Evolutionary conservation across 2,113 vertebrate genomes (phyloP), one percentile per base, ranked within the genome.

Genomic region (Leuciscus idus): DNA sequence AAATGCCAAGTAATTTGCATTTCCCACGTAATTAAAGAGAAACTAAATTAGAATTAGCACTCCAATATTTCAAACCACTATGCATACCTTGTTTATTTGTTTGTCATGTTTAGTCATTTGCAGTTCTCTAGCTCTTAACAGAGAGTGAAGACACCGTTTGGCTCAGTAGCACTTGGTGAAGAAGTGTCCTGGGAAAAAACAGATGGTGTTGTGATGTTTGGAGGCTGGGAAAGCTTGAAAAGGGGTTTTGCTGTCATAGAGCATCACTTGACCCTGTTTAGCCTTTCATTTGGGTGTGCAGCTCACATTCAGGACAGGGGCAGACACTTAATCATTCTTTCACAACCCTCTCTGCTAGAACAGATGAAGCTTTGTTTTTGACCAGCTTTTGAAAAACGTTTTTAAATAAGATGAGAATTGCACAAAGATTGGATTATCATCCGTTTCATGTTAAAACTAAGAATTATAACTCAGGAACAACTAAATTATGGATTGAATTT

Each of bases 181-280:
- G 66, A 84, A 72, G 82, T 55, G 62, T 82, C 46, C 62, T 72
- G 82, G 66, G 82, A 59, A 84, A 82, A 83, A 72, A 33, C 82
- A 84, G 50, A 73, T 73, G 50, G 81, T 73, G 66, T 73, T 36
- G 19, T 70, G 28, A 33, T 84, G 66, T 73, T 26, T 12, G 21
- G 33, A 83, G 12, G 23, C 50, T 55, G 46, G 66, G 62, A 83
- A 59, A n/a, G 68, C 66, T 83, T 72, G 62, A 30, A 33, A 82
- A n/a, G 28, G 12, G 62, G 9, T 36, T 82, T 66, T 28, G 62
- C 46, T 33, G 62, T 68, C 26, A 48, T 6, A 59, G 21, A 59
- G 50, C 82, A 73, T 84, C 82, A 73, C 68, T 84, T 43, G 82
- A 84, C 82, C 68, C 68, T 57, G 30, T 74, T 83, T 80, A 80